Percentiles rank a stretch among this genome's conserved stretches.
Conservation (phyloP, 1,140 invertebrate genomes). For the Sycobia sp. region DNA sequence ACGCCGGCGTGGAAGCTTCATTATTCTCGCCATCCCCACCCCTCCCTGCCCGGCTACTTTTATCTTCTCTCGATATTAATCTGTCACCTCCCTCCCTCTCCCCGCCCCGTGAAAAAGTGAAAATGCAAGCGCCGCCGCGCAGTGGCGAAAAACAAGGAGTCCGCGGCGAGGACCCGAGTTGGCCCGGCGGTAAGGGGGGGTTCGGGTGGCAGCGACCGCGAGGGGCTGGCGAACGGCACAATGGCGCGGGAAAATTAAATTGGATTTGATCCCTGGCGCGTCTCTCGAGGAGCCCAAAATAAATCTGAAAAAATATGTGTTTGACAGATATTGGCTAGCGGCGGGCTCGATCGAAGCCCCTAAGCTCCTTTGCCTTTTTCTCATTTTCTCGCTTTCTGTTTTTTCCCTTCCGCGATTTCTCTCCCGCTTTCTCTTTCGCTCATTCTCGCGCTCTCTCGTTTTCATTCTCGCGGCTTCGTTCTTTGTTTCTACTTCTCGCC, state of each 20-base stretch:
- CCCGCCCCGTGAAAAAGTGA: too few relatives aligned
- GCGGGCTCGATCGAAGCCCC: constrained; percentile 32
- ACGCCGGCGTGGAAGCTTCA: too few relatives aligned
- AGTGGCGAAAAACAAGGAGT: constrained; percentile 1
- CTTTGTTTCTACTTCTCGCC: constrained; percentile 21
- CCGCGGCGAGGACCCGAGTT: constrained; percentile 11
- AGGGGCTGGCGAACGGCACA: constrained; percentile 25
- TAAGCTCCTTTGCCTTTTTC: constrained; percentile 29
- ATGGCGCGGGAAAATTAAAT: constrained; percentile 48
- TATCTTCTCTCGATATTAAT: constrained; percentile 21
- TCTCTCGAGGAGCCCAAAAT: constrained; percentile 42
- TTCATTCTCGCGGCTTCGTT: constrained; percentile 16
- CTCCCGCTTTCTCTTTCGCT: constrained; percentile 26
- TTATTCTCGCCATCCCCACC: neutral
- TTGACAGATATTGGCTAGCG: constrained; percentile 54
- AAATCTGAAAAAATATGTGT: constrained; percentile 58
- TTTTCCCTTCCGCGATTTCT: too few relatives aligned
- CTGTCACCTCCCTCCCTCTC: too few relatives aligned
- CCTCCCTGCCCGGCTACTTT: neutral
- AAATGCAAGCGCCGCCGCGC: constrained; percentile 3
- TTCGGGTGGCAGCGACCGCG: constrained; percentile 9
- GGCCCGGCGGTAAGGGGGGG: too few relatives aligned
- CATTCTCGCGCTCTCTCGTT: neutral
- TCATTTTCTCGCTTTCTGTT: neutral
- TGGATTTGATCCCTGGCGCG: constrained; percentile 38